phyloP scores from a whole-genome alignment of 2,113 vertebrate genomes.

The Muntiacus muntjak region DNA sequence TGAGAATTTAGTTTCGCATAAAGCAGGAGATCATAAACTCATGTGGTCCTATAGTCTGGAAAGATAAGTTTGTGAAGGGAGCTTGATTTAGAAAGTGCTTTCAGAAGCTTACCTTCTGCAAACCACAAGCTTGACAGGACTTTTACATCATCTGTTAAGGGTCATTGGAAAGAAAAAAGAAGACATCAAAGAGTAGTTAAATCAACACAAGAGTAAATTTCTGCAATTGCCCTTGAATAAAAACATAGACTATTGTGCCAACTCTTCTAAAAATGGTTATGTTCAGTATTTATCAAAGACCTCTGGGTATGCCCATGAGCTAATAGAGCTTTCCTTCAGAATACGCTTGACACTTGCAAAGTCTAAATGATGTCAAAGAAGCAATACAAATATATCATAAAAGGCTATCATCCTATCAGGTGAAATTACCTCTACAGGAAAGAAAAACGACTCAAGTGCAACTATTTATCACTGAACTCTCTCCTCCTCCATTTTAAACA shows the following conservation, averaged over 20 bases:
- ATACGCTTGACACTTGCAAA: neutral
- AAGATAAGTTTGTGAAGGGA: neutral
- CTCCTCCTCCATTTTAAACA: neutral
- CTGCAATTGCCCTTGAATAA: neutral
- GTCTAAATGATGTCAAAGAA: conserved; percentile 11
- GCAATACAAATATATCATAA: neutral
- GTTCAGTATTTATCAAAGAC: neutral
- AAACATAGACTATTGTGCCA: neutral
- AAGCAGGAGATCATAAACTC: neutral
- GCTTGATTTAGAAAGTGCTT: neutral
- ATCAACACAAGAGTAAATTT: conserved; percentile 7
- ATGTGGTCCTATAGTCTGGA: neutral
- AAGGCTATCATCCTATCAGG: neutral
- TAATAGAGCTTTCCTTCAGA: neutral
- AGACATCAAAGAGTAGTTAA: neutral
- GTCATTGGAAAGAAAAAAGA: conserved; percentile 7
- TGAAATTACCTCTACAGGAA: neutral
- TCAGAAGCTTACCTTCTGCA: neutral
- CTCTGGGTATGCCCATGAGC: neutral
- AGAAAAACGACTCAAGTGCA: neutral
- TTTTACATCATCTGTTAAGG: neutral
- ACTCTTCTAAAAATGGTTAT: neutral
- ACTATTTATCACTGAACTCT: neutral
- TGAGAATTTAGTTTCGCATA: neutral
- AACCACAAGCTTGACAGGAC: neutral